Evolutionary conservation across 2,888 invertebrate species (phyloP).

Genomic region (Eristalis pertinax): DNA sequence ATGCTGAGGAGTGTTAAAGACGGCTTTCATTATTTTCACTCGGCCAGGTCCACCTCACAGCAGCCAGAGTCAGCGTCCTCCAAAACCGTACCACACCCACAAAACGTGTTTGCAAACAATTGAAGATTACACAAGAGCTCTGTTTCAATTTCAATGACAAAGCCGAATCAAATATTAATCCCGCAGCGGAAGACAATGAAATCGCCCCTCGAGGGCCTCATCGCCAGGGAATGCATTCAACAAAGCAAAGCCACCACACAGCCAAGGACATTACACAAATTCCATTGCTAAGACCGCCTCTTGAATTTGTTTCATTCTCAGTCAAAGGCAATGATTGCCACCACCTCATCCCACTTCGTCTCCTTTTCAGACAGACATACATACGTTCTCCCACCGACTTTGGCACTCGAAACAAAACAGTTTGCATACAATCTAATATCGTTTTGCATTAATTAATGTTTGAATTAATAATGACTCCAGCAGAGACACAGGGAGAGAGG

Average conservation of each 20-base stretch:
- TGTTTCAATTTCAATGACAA: background rate
- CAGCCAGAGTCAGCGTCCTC: no score
- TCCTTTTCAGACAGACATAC: background rate
- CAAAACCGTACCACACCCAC: no score
- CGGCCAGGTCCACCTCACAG: no score
- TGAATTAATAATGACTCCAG: slow-evolving; percentile 17
- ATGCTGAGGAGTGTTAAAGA: no score
- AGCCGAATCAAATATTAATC: background rate
- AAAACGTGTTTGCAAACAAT: no score
- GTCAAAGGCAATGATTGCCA: background rate
- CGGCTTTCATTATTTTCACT: no score
- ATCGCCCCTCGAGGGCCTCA: background rate
- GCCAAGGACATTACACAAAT: background rate
- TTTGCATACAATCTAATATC: slow-evolving; percentile 20
- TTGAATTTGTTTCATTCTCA: no score
- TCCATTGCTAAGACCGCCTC: background rate
- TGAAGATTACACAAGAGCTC: background rate
- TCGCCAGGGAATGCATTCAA: background rate
- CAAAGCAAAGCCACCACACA: background rate
- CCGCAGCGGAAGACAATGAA: background rate
- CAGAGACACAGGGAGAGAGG: background rate
- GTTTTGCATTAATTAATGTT: slow-evolving; percentile 25
- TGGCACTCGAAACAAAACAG: slow-evolving; percentile 3
- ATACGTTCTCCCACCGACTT: background rate
- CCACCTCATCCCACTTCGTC: background rate